Conservation (phyloP, 2,888 invertebrate genomes). For the Chydorus sphaericus region DNA sequence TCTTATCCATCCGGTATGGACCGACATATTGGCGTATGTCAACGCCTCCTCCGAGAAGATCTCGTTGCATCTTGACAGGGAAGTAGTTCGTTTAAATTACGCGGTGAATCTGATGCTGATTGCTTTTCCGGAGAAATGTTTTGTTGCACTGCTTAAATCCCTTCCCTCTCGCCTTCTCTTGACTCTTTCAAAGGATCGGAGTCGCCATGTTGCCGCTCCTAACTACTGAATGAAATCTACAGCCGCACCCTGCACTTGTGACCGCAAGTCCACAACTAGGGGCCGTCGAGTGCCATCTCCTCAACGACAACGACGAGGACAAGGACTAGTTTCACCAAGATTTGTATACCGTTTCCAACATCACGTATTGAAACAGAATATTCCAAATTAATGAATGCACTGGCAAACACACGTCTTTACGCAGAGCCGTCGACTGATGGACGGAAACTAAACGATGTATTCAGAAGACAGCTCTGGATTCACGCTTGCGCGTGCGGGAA, state of each 20-base stretch:
- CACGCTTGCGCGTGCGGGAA: no score
- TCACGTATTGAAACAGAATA: no score
- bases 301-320: no score
- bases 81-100: not conserved
- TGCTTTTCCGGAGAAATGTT: not conserved
- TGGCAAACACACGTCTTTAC: not conserved
- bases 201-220: constrained; percentile 1
- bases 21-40: constrained; percentile 90
- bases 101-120: not conserved
- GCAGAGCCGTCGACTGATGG: not conserved
- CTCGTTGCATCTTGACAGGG: constrained; percentile 10
- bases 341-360: no score
- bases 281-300: no score
- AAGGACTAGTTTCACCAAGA: no score
- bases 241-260: no score
- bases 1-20: constrained; percentile 96
- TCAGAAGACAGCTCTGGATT: no score
- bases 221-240: not conserved
- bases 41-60: not conserved
- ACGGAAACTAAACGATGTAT: not conserved
- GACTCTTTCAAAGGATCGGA: not conserved
- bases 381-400: no score
- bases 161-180: no score
- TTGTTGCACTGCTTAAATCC: not conserved
- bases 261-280: no score